Conservation (phyloP, 2,888 invertebrate genomes). For the Uloborus plumipes region DNA sequence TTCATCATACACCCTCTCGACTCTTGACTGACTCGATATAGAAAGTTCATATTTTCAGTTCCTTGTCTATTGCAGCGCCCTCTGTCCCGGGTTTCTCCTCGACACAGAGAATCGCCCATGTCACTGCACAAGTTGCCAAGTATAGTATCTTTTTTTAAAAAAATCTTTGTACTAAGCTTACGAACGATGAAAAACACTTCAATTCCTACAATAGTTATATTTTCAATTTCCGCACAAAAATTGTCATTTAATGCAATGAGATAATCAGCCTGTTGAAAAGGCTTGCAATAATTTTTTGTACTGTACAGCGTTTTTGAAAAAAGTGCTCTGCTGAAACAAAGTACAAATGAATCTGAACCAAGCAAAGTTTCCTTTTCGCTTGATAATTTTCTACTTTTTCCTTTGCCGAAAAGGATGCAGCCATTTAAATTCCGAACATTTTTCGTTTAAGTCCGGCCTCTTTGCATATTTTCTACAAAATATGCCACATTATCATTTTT, state of each 20-base stretch:
- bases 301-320: background rate
- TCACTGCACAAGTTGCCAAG: constrained; percentile 1
- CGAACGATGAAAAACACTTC: background rate
- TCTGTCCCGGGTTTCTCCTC: no score
- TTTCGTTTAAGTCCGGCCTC: background rate
- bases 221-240: background rate
- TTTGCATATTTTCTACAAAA: background rate
- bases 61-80: no score
- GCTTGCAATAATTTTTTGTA: background rate
- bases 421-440: background rate
- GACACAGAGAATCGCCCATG: no score
- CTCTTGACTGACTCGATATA: no score
- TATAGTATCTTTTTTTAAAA: background rate
- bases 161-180: background rate
- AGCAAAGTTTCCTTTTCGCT: background rate
- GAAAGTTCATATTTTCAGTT: no score
- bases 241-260: background rate
- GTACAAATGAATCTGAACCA: background rate
- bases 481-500: background rate
- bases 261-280: background rate
- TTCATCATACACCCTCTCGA: no score
- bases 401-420: background rate
- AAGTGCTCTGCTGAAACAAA: background rate
- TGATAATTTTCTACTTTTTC: background rate
- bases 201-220: background rate